These are phyloP conservation scores for Sebastes glaucus DNA, from an alignment of 2,797 vertebrate species.

Conservation along the genomic window DNA sequence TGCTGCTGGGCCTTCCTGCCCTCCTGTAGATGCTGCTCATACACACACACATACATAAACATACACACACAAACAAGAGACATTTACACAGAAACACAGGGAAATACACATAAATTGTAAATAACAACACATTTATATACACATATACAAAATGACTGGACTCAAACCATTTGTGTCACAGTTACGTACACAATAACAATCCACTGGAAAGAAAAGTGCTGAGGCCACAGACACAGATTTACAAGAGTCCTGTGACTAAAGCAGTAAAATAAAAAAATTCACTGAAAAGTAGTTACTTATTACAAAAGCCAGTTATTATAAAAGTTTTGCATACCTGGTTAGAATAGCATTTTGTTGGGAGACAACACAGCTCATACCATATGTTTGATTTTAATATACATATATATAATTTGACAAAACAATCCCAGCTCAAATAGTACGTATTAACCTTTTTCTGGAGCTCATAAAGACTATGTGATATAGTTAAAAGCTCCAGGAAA, in stretches of 20 bases:
- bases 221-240: background rate
- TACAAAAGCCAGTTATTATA: background rate
- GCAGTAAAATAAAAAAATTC: slow-evolving; percentile 6
- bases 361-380: background rate
- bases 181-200: background rate
- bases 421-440: background rate
- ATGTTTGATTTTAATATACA: background rate
- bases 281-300: slow-evolving; percentile 2
- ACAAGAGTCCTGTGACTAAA: slow-evolving; percentile 6
- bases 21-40: slow-evolving; percentile 94
- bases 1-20: slow-evolving; percentile 96
- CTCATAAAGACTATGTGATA: background rate
- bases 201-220: background rate
- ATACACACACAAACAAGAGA: slow-evolving; percentile 34
- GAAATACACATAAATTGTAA: slow-evolving; percentile 27
- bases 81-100: slow-evolving; percentile 26
- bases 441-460: background rate
- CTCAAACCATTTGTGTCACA: background rate
- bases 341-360: background rate
- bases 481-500: background rate
- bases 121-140: slow-evolving; percentile 21
- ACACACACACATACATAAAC: slow-evolving; percentile 32
- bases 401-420: background rate
- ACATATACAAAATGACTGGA: slow-evolving; percentile 7
- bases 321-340: background rate